Evolutionary conservation across 1,140 invertebrate species (phyloP).

Genomic region (Anastatus disparis): DNA sequence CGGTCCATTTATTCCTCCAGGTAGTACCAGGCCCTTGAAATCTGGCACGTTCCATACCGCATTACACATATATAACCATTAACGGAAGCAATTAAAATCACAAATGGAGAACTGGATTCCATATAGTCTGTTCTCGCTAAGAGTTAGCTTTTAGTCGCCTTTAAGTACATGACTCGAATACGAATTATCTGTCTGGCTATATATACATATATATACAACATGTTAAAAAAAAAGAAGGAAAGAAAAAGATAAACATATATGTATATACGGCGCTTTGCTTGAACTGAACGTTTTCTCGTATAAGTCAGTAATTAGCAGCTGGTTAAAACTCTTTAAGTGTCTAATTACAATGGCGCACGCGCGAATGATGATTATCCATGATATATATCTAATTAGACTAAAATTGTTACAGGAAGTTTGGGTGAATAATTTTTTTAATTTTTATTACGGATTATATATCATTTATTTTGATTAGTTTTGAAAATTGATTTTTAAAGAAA

Average conservation of each 20-base stretch:
- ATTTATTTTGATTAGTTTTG: no score
- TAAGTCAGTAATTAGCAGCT: conserved; percentile 32
- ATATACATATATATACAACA: no score
- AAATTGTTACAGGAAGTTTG: conserved; percentile 33
- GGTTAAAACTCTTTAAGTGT: conserved; percentile 41
- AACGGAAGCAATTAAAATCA: conserved; percentile 46
- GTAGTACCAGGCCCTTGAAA: conserved; percentile 13
- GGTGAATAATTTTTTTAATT: conserved; percentile 14
- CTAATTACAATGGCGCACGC: conserved; percentile 38
- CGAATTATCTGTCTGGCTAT: conserved; percentile 8
- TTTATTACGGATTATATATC: no score
- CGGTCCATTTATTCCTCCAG: conserved; percentile 17
- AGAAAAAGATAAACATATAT: no score
- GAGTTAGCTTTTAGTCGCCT: conserved; percentile 16
- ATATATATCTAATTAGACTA: conserved; percentile 31
- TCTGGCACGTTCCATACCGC: conserved; percentile 23
- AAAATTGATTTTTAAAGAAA: no score
- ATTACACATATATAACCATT: not conserved
- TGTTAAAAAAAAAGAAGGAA: no score
- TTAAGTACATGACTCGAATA: conserved; percentile 34
- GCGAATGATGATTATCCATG: conserved; percentile 17
- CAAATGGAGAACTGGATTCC: conserved; percentile 52
- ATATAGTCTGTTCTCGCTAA: conserved; percentile 33
- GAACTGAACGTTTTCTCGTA: conserved; percentile 2
- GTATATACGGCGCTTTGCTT: not conserved